Evolutionary conservation across 2,797 vertebrate genomes (phyloP).

Genomic region (Acrossocheilus fasciatus): DNA sequence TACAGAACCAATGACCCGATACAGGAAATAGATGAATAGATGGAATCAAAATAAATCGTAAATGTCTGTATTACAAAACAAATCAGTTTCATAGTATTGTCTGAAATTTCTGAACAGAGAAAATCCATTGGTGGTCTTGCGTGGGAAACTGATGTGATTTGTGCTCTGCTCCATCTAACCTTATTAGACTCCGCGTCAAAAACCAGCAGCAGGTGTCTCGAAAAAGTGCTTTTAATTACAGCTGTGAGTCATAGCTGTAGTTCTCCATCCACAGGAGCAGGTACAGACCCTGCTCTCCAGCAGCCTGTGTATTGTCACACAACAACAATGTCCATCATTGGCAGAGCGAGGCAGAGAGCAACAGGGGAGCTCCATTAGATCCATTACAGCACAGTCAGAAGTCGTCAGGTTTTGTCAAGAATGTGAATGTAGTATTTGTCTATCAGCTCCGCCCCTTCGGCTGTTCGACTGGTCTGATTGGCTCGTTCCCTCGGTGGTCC

Average conservation of each 20-base stretch:
- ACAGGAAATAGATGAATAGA: background rate
- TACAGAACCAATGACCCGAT: background rate
- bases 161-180: constrained; percentile 11
- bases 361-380: constrained; percentile 38
- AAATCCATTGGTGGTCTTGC: background rate
- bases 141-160: constrained; percentile 16
- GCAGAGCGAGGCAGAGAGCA: constrained; percentile 15
- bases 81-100: background rate
- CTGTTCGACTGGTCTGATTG: constrained; percentile 15
- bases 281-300: constrained; percentile 18
- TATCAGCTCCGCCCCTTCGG: constrained; percentile 14
- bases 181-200: constrained; percentile 30
- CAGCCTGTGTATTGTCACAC: background rate
- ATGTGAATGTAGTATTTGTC: constrained; percentile 23
- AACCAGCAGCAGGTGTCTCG: constrained; percentile 22
- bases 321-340: constrained; percentile 8
- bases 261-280: constrained; percentile 24
- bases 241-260: constrained; percentile 35
- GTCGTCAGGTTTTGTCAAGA: constrained; percentile 5
- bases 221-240: constrained; percentile 43
- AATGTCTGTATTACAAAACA: background rate
- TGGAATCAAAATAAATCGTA: background rate
- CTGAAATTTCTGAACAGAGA: constrained; percentile 11
- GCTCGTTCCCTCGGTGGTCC: background rate
- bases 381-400: constrained; percentile 36